Conservation (phyloP, 2,888 invertebrate genomes). For the Quadroppia sp. region DNA sequence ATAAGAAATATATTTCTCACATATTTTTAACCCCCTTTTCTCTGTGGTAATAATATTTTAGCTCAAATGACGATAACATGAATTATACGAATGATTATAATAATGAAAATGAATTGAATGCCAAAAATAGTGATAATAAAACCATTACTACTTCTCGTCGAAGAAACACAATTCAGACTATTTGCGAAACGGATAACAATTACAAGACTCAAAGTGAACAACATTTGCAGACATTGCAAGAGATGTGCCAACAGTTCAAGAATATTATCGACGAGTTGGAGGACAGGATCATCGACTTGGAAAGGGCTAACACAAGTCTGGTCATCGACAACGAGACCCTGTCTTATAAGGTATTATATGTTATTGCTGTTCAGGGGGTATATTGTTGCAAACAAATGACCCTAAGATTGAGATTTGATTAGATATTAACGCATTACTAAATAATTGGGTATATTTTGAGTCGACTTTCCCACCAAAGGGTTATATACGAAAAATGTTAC, state of each 20-base stretch:
- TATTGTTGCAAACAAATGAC: no score
- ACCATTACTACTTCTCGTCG: neutral
- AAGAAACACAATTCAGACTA: neutral
- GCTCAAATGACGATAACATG: neutral
- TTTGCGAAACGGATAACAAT: neutral
- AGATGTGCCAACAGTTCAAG: constrained; percentile 45
- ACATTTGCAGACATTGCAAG: neutral
- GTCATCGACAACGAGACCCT: constrained; percentile 54
- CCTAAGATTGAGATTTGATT: no score
- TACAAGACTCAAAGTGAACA: neutral
- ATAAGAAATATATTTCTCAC: neutral
- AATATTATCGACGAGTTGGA: constrained; percentile 45
- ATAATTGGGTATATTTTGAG: no score
- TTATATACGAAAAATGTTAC: no score
- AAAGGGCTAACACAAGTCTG: constrained; percentile 47
- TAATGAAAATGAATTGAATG: neutral
- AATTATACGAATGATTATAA: neutral
- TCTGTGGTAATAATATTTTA: neutral
- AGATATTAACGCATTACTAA: no score
- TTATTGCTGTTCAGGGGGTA: no score
- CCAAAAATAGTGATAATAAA: neutral
- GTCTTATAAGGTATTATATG: constrained; percentile 53
- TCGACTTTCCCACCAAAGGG: no score
- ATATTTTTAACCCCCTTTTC: no score
- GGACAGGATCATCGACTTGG: constrained; percentile 46